Evolutionary conservation across 1,140 invertebrate species (phyloP).

Genomic region (Eriocheir sinensis): DNA sequence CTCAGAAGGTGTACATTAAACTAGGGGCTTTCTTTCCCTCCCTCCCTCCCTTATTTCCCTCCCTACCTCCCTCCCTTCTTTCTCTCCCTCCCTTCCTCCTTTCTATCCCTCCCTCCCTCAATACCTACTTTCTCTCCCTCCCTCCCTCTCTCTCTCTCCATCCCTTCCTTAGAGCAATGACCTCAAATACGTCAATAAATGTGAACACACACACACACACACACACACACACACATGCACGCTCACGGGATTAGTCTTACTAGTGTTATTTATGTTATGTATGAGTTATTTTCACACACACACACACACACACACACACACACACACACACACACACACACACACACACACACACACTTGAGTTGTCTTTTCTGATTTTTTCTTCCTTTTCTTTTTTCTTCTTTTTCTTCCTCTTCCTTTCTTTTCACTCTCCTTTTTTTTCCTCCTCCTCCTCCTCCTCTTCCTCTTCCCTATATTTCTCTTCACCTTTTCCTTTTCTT

Average conservation of each 20-base stretch:
- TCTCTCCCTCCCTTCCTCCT: not conserved
- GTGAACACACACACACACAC: not conserved
- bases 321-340: no score
- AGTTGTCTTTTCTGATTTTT: no score
- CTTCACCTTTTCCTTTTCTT: no score
- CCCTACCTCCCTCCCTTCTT: not conserved
- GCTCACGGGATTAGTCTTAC: no score
- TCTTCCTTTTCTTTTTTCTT: no score
- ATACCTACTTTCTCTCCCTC: not conserved
- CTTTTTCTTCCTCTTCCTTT: not conserved
- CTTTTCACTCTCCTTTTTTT: not conserved
- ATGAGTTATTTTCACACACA: no score
- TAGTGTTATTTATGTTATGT: no score
- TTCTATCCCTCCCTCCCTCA: not conserved
- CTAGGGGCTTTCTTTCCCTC: not conserved
- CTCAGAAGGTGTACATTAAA: not conserved
- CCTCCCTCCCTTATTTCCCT: not conserved
- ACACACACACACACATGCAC: conserved; percentile 22
- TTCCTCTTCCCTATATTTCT: not conserved
- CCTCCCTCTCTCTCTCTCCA: not conserved
- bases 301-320: no score
- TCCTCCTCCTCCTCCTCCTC: not conserved
- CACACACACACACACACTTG: no score
- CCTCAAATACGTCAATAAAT: not conserved
- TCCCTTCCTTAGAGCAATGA: conserved; percentile 15